Base-by-base conservation (phyloP, 1,140 invertebrate genomes). In the Bombus polaris region DNA sequence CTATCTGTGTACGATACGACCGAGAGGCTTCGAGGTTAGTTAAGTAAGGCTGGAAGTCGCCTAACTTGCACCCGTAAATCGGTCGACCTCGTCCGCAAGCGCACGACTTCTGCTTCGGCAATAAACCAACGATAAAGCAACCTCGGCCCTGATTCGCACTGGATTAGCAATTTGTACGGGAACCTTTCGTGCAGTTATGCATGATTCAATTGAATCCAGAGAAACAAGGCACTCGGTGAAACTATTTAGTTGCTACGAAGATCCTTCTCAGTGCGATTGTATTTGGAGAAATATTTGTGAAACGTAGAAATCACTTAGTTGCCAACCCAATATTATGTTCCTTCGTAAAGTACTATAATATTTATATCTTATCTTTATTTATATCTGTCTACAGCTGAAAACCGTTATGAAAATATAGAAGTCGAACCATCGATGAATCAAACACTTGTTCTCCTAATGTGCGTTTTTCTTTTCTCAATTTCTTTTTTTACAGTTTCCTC, bases 21-120 rank as follows among this genome's bases (percentile, higher is more conserved):
- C 83, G 53, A 59, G 32, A 37, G 37, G n/a, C 76, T 62, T 62
- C 22, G 39, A 44, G 71, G 84, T 81, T 81, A 85, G 78, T 32
- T 74, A 66, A 68, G 78, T 81, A 81, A 85, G 57, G 53, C 32
- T 66, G 65, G 25, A n/a, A 74, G 71, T 81, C 79, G 42, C 70
- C 78, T 72, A 81, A 74, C 65, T 74, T 75, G 74, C 28, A 25
- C 28, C 70, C 53, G 85, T 83, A 78, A 77, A 78, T 87, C 85
- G 85, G 53, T 35, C 78, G 57, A 68, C 32, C 47, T 32, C 10
- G 28, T 53, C n/a, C 75, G 66, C 44, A 15, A n/a, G 76, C 53
- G 35, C 76, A 37, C 62, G 74, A 35, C 15, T 66, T 10, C 8
- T 44, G 39, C 47, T 59, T 32, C 22, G 22, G 37, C 83, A 65